Evolutionary conservation across 2,797 vertebrate species (phyloP), one percentile per base, ranked within the genome.

Genomic region (Sebastes hopkinsi): DNA sequence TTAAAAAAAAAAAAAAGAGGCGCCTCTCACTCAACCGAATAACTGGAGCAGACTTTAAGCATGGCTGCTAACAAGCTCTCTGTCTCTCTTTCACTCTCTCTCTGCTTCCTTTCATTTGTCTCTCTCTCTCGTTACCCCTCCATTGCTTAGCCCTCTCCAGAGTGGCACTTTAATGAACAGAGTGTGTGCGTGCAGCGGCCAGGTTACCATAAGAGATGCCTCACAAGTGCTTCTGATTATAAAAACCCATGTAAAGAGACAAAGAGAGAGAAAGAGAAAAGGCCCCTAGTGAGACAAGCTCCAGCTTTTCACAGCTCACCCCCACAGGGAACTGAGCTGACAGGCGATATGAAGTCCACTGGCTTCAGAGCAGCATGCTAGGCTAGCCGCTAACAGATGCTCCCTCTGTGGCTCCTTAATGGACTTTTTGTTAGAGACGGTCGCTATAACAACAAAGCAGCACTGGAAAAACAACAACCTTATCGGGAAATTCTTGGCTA

Each of bases 41-140:
- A 93, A 93, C 83, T 93, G 91, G 90, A 92, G 91, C 92, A 92
- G 92, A 90, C 91, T 90, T 93, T 93, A 90, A 92, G 92, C 79
- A 86, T 88, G 80, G 89, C 89, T 91, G 91, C 90, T 95, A 95
- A 95, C 90, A 94, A 93, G 91, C 87, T 83, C 83, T 75, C 76
- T 68, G 73, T 90, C 87, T 87, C 82, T 90, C 79, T 83, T 65
- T 84, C 88, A 84, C 74, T 81, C 81, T 81, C 83, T 64, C 62
- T 82, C 81, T 72, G 81, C 72, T 84, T 84, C 85, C 88, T 92
- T 91, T 92, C 88, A 87, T 90, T 87, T 85, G 59, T 85, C 80
- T 84, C 78, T 58, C 87, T 65, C 72, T 84, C 83, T 91, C 74
- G 56, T 89, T 92, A 88, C 85, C 84, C 85, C 84, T 88, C 72